Evolutionary conservation across 2,888 invertebrate genomes (phyloP).

Genomic region (Teleiodes luculella): DNA sequence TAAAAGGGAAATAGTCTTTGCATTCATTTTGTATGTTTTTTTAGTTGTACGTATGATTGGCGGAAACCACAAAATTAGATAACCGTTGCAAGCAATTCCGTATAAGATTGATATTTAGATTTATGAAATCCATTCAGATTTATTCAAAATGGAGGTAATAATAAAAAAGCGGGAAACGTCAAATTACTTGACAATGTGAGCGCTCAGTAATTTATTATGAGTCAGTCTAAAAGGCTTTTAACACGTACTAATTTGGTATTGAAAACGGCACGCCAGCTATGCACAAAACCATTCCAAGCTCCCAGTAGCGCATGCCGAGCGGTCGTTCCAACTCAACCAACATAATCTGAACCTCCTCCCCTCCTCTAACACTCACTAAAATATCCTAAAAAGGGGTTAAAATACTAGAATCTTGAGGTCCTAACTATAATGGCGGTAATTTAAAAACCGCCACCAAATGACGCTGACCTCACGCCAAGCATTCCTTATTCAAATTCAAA

Average conservation of each 20-base stretch:
- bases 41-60: no score
- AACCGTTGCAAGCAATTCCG: no score
- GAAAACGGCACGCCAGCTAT: slow-evolving; percentile 26
- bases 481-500: slow-evolving; percentile 31
- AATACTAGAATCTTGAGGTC: slow-evolving; percentile 20
- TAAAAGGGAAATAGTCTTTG: no score
- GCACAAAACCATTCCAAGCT: slow-evolving; percentile 28
- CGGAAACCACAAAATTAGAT: no score
- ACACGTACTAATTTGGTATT: slow-evolving; percentile 25
- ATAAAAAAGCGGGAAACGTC: no score
- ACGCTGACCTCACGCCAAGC: slow-evolving; percentile 30
- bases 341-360: slow-evolving; percentile 19
- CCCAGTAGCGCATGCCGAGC: slow-evolving; percentile 24
- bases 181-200: not conserved
- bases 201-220: not conserved
- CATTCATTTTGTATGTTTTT: no score
- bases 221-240: slow-evolving; percentile 8
- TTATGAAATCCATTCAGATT: no score
- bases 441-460: slow-evolving; percentile 26
- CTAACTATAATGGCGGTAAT: slow-evolving; percentile 19
- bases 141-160: no score
- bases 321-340: slow-evolving; percentile 25
- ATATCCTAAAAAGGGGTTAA: slow-evolving; percentile 15
- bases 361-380: slow-evolving; percentile 11
- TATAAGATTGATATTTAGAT: no score